A percentile compares a stretch with the other conserved stretches of the same genome.
Conservation (phyloP, 2,888 invertebrate species). For the Malachius bipustulatus region DNA sequence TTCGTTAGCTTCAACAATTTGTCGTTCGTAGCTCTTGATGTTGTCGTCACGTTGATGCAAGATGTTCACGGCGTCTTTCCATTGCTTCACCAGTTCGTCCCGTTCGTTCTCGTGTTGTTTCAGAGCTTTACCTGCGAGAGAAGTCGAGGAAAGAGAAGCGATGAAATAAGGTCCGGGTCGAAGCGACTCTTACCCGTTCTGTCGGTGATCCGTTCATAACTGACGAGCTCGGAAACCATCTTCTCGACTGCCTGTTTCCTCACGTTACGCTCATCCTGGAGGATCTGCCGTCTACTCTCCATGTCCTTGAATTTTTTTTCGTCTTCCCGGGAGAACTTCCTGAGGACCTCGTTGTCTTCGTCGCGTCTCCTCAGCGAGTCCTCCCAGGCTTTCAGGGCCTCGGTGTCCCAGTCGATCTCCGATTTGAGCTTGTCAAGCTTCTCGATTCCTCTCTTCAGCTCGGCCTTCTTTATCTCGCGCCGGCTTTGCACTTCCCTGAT, state of each 20-base stretch:
- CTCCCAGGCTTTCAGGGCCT: constrained; percentile 58
- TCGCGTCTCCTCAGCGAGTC: constrained; percentile 56
- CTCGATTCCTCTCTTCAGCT: constrained; percentile 42
- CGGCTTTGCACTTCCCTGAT: constrained; percentile 36
- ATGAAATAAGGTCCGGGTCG: not conserved
- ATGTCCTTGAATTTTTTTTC: constrained; percentile 50
- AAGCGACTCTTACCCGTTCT: constrained; percentile 25
- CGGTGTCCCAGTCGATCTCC: constrained; percentile 56
- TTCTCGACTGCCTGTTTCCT: constrained; percentile 38
- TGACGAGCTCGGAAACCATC: constrained; percentile 41
- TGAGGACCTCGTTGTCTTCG: constrained; percentile 57
- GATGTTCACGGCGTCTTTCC: constrained; percentile 59
- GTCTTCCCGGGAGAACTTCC: constrained; percentile 61
- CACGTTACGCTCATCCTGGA: constrained; percentile 39
- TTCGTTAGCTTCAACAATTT: constrained; percentile 21
- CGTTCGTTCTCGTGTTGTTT: constrained; percentile 51
- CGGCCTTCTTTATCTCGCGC: constrained; percentile 38
- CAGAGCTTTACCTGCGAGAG: constrained; percentile 28
- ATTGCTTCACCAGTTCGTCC: constrained; percentile 55
- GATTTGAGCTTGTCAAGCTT: constrained; percentile 53
- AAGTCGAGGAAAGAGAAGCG: not conserved
- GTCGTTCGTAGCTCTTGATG: constrained; percentile 41
- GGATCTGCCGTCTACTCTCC: constrained; percentile 42
- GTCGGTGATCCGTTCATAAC: constrained; percentile 41
- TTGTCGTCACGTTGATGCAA: constrained; percentile 57